Conservation (phyloP, 2,797 vertebrate genomes). For the Meda fulgida region DNA sequence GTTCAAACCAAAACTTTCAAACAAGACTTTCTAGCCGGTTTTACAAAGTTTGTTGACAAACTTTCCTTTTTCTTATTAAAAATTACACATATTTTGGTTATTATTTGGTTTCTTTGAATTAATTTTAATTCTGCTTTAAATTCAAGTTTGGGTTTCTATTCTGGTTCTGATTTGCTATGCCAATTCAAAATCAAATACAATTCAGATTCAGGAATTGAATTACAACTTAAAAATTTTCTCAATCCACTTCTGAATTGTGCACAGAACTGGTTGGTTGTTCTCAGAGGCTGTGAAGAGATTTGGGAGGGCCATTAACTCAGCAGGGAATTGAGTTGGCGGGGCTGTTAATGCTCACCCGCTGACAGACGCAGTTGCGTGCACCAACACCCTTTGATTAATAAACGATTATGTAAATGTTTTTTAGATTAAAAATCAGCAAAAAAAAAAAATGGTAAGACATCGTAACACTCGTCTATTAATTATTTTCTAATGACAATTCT, state of each 20-base stretch:
- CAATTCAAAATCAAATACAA: background rate
- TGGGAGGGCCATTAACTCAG: constrained; percentile 36
- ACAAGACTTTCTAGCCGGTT: background rate
- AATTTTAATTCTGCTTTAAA: background rate
- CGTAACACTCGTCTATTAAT: background rate
- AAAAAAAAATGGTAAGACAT: constrained; percentile 4
- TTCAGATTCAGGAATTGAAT: background rate
- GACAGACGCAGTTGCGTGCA: constrained; percentile 22
- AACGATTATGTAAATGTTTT: constrained; percentile 22
- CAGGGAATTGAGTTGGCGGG: constrained; percentile 36
- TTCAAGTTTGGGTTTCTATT: background rate
- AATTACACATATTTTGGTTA: background rate
- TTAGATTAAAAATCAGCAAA: background rate
- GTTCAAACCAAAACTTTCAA: background rate
- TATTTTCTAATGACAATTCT: background rate
- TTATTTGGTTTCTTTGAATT: background rate
- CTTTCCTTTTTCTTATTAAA: background rate
- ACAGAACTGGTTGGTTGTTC: constrained; percentile 23
- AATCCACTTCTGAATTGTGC: background rate
- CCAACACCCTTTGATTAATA: constrained; percentile 25
- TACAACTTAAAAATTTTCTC: background rate
- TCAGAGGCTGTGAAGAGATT: constrained; percentile 4
- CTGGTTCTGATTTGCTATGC: background rate
- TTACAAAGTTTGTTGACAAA: background rate
- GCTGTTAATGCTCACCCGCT: constrained; percentile 41